These are phyloP conservation scores for Prionailurus viverrinus DNA, from an alignment of 2,113 vertebrate genomes.

Conservation along the genomic window DNA sequence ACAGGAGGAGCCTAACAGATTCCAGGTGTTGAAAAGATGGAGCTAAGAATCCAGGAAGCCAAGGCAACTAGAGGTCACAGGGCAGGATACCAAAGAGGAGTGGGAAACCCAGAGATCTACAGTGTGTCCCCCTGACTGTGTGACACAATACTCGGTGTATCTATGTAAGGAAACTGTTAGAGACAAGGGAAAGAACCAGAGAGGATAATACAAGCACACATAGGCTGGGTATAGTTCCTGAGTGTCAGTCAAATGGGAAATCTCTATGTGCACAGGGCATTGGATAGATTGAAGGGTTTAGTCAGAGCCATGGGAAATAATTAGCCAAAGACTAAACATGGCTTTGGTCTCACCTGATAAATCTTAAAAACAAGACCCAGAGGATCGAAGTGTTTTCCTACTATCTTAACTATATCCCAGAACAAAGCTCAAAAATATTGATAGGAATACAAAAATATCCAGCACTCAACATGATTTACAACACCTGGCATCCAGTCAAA, in stretches of 20 bases:
- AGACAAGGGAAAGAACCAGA: not conserved
- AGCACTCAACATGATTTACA: not conserved
- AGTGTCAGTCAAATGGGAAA: not conserved
- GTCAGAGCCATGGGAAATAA: not conserved
- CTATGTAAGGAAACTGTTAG: not conserved
- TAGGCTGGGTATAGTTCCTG: not conserved
- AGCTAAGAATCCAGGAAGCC: not conserved
- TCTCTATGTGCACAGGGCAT: not conserved
- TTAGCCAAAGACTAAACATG: not conserved
- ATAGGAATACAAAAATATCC: not conserved
- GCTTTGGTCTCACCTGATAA: not conserved
- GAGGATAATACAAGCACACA: not conserved
- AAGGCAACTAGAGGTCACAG: not conserved
- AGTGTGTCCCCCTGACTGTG: not conserved
- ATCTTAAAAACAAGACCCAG: not conserved
- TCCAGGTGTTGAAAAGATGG: not conserved
- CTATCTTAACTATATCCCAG: not conserved
- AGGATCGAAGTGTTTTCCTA: not conserved
- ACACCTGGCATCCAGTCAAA: not conserved
- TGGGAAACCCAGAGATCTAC: not conserved
- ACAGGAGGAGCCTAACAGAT: not conserved
- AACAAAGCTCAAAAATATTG: slow-evolving; percentile 12
- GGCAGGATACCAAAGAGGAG: not conserved
- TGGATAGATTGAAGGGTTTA: not conserved
- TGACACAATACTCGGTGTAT: not conserved